Percentiles rank a stretch among this genome's conserved stretches.
These are phyloP conservation scores for Intellagama lesueurii DNA, from an alignment of 2,797 vertebrate species.

Conservation along the genomic window DNA sequence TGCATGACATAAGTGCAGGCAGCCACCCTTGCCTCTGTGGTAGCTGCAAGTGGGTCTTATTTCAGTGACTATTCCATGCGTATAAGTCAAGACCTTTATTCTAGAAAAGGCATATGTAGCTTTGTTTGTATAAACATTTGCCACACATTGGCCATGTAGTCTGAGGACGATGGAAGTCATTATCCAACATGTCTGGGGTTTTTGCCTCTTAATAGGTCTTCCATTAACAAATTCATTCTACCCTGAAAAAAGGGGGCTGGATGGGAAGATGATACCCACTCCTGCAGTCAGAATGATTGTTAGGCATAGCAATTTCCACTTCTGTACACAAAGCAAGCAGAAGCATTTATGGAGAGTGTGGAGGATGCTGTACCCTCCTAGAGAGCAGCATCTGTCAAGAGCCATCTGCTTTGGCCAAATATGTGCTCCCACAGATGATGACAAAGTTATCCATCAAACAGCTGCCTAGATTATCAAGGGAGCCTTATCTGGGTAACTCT, in stretches of 20 bases:
- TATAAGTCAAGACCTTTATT: background rate
- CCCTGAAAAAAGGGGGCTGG: background rate
- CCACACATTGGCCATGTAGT: no score
- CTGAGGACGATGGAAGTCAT: no score
- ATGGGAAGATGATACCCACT: background rate
- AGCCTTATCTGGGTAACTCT: background rate
- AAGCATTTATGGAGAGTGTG: background rate
- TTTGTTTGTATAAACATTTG: background rate
- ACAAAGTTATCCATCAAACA: background rate
- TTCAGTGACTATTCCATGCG: background rate
- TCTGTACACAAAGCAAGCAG: background rate
- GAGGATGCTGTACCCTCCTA: background rate
- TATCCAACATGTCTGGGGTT: background rate
- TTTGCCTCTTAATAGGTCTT: background rate
- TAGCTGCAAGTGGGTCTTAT: background rate
- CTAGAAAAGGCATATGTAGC: background rate
- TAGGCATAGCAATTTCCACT: background rate
- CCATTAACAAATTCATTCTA: background rate
- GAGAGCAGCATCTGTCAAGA: background rate
- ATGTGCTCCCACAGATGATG: background rate
- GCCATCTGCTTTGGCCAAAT: background rate
- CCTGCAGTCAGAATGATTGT: background rate
- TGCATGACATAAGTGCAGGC: conserved; percentile 32
- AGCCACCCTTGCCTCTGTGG: conserved; percentile 6
- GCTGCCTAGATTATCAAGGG: background rate